Conservation (phyloP, 2,888 invertebrate genomes). For the Uropetala carovei region DNA sequence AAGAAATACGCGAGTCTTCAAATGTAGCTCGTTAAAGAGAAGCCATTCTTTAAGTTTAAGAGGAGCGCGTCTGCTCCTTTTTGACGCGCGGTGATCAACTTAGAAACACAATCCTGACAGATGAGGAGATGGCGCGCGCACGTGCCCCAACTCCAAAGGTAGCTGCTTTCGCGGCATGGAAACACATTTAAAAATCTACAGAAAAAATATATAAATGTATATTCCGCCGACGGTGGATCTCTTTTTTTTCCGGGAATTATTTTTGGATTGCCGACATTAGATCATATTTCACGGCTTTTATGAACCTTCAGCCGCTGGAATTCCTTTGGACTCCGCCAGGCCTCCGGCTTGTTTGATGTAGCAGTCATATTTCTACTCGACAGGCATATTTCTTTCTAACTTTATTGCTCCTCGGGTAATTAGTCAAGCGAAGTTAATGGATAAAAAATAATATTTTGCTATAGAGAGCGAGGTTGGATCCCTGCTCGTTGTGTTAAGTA, state of each 20-base stretch:
- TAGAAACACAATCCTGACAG: slow-evolving; percentile 48
- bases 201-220: background rate
- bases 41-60: background rate
- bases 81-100: slow-evolving; percentile 42
- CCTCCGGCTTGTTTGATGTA: slow-evolving; percentile 10
- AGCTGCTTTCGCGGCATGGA: background rate
- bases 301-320: slow-evolving; percentile 45
- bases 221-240: background rate
- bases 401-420: slow-evolving; percentile 1
- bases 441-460: background rate
- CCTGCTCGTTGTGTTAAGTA: background rate
- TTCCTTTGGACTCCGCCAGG: slow-evolving; percentile 6
- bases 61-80: background rate
- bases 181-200: background rate
- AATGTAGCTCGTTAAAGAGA: slow-evolving; percentile 8
- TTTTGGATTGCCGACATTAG: slow-evolving; percentile 22
- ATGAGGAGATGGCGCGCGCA: slow-evolving; percentile 9
- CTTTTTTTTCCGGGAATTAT: slow-evolving; percentile 18
- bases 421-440: slow-evolving; percentile 31
- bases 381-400: slow-evolving; percentile 4
- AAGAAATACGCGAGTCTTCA: background rate
- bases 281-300: slow-evolving; percentile 38
- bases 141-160: background rate
- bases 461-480: background rate
- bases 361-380: slow-evolving; percentile 26